These are phyloP conservation scores for Ryuthela nishihirai DNA, from an alignment of 2,888 invertebrate genomes.

Conservation along the genomic window DNA sequence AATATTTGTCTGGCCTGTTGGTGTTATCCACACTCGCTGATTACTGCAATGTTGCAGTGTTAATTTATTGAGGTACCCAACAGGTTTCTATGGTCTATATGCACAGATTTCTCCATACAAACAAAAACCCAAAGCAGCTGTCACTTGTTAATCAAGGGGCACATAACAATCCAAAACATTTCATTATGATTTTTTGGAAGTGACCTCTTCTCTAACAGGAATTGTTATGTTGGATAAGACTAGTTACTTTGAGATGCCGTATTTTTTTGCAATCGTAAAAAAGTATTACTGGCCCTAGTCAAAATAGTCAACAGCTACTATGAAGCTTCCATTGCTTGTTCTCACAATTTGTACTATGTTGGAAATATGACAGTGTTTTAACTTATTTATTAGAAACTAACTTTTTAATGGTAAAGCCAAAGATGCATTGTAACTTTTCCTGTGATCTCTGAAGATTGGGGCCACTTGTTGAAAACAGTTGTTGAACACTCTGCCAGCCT, in stretches of 20 bases:
- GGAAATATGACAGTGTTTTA: conserved; percentile 34
- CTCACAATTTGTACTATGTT: conserved; percentile 33
- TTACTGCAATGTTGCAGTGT: conserved; percentile 7
- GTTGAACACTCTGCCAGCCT: conserved; percentile 39
- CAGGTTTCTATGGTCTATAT: no score
- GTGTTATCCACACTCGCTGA: conserved; percentile 2
- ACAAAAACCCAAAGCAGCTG: conserved; percentile 15
- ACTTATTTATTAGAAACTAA: conserved; percentile 32
- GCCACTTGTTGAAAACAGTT: conserved; percentile 41
- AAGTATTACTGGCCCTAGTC: conserved; percentile 35
- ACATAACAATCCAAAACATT: conserved; percentile 4
- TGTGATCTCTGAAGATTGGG: conserved; percentile 40
- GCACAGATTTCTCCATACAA: not conserved
- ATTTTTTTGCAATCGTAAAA: conserved; percentile 31
- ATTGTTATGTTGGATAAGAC: conserved; percentile 35
- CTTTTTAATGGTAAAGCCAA: conserved; percentile 37
- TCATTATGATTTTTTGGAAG: conserved; percentile 13
- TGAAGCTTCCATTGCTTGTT: conserved; percentile 37
- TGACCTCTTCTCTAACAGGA: conserved; percentile 27
- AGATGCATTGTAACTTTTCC: conserved; percentile 31
- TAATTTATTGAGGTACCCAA: conserved; percentile 2
- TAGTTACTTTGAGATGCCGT: conserved; percentile 22
- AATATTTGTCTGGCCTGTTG: conserved; percentile 21
- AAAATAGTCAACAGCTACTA: conserved; percentile 33
- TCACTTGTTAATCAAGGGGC: conserved; percentile 33